These are phyloP conservation scores for Drosophila ficusphila DNA, from an alignment of 1,140 invertebrate genomes.

Conservation along the genomic window DNA sequence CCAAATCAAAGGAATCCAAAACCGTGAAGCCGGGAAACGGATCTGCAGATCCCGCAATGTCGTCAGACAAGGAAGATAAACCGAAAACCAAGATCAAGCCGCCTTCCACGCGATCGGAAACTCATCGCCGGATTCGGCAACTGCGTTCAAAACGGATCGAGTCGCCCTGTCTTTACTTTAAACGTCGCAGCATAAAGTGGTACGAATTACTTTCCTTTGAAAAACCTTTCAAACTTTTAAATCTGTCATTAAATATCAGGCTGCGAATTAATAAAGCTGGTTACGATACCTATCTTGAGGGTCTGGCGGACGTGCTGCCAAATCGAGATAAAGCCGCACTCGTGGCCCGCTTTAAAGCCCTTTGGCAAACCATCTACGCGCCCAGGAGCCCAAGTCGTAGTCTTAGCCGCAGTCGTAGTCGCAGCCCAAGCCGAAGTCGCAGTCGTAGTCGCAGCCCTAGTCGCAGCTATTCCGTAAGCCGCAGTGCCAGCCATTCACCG, in stretches of 20 bases:
- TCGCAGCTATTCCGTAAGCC: constrained; percentile 18
- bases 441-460: constrained; percentile 7
- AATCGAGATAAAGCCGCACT: background rate
- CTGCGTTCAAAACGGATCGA: constrained; percentile 1
- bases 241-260: background rate
- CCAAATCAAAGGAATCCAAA: constrained; percentile 12
- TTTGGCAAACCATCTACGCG: background rate
- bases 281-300: constrained; percentile 3
- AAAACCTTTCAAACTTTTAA: background rate
- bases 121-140: constrained; percentile 22
- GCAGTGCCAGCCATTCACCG: constrained; percentile 34
- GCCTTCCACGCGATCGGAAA: constrained; percentile 19
- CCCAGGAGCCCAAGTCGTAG: constrained; percentile 14
- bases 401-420: background rate
- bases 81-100: background rate
- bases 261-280: background rate
- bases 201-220: background rate
- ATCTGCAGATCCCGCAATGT: background rate
- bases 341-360: background rate
- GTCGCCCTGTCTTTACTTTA: constrained; percentile 35
- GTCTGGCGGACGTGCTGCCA: background rate
- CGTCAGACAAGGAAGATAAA: background rate
- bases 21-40: background rate
- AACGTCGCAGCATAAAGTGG: constrained; percentile 58
- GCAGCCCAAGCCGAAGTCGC: background rate